Conservation (phyloP, 2,113 vertebrate species). For the Crypturellus undulatus region DNA sequence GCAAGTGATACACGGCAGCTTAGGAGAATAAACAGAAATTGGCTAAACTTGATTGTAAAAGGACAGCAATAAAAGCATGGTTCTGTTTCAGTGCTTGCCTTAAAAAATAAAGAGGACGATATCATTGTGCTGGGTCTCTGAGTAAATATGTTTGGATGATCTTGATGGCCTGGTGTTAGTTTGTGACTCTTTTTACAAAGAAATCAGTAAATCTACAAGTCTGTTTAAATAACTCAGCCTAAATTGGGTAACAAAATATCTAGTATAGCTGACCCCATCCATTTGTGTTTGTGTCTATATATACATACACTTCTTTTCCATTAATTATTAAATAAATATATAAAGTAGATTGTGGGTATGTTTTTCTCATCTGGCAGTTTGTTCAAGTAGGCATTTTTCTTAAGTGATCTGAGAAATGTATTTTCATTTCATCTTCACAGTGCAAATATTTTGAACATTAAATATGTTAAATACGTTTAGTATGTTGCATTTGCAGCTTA, state of each 20-base stretch:
- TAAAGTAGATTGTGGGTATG: neutral
- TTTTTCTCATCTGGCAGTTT: neutral
- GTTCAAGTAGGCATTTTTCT: neutral
- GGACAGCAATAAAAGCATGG: neutral
- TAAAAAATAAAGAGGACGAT: neutral
- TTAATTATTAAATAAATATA: neutral
- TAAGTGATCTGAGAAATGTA: neutral
- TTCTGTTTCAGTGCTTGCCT: neutral
- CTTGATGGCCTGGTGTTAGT: neutral
- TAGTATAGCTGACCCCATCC: neutral
- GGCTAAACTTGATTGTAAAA: neutral
- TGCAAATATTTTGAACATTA: neutral
- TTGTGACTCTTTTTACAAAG: neutral
- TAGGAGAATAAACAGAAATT: conserved; percentile 20
- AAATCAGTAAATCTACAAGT: neutral
- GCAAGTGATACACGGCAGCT: neutral
- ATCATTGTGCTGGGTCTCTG: neutral
- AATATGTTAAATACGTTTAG: neutral
- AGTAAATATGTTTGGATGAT: neutral
- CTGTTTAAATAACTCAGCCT: neutral
- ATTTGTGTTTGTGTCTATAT: neutral
- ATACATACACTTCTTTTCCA: neutral
- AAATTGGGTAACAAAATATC: neutral
- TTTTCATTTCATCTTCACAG: neutral
- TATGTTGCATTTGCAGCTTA: neutral